Evolutionary conservation across 2,888 invertebrate species (phyloP), one percentile per base, ranked within the genome.

Genomic region (Coenonympha arcania): DNA sequence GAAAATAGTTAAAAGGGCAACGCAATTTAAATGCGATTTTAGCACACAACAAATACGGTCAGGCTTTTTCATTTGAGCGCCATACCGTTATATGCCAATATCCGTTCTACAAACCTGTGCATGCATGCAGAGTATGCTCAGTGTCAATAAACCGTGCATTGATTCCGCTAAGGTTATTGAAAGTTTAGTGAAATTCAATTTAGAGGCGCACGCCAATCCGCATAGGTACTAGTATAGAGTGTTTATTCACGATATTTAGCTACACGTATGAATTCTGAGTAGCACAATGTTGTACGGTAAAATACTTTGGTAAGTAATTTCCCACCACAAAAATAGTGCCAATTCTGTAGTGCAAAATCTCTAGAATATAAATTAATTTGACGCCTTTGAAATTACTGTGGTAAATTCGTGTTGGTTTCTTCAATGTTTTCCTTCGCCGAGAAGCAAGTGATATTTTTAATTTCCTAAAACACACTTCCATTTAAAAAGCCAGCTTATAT

Each of bases 121-220:
- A 11, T 19, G 28, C 30, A 16, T 41, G 30, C 8, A 6, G n/a
- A 8, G 11, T 41, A 16, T 41, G 30, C 8, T 11, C 18, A 8
- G 11, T 30, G 28, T 30, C 41, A 41, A 41, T 41, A 41, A 11
- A 41, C 28, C 28, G 19, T 39, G 39, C 39, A 39, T 39, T 39
- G 24, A 39, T 39, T 24, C 24, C 39, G 39, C 13, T 39, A 24
- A 39, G 24, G 13, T 24, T 39, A 39, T 39, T 39, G 39, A 24
- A 24, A 39, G 39, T 39, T 24, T 24, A 15, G 22, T 24, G 39
- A 24, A 39, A 39, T 39, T 39, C 24, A 39, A 39, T 39, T 39
- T 24, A 39, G 22, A 39, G 39, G 15, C 31, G 39, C 13, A 15
- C 4, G 15, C 24, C 9, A 13, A 8, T 22, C 9, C 24, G 22